Percentiles rank a stretch among this genome's conserved stretches.
Conservation (phyloP, 2,888 invertebrate species). For the Hoplodrina ambigua region DNA sequence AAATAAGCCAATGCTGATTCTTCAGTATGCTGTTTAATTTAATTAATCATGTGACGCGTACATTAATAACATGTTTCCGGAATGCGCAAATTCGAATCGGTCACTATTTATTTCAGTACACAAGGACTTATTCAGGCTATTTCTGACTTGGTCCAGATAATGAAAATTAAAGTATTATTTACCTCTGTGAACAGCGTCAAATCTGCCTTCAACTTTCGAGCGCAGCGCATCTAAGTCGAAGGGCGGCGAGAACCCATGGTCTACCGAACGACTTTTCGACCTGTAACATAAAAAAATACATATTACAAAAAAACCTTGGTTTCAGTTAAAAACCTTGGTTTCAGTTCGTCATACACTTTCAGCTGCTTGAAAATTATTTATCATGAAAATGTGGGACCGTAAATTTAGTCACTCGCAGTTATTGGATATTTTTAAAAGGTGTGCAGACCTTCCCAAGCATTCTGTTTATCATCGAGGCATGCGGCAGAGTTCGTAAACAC, state of each 20-base stretch:
- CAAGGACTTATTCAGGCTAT: slow-evolving; percentile 20
- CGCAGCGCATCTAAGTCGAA: slow-evolving; percentile 96
- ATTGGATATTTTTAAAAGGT: slow-evolving; percentile 5
- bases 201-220: slow-evolving; percentile 96
- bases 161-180: slow-evolving; percentile 32
- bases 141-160: slow-evolving; percentile 19
- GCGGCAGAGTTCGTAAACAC: slow-evolving; percentile 64
- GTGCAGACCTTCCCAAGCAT: slow-evolving; percentile 17
- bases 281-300: slow-evolving; percentile 88
- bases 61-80: slow-evolving; percentile 27
- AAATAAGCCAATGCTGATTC: slow-evolving; percentile 18
- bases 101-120: slow-evolving; percentile 20
- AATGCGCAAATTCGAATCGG: slow-evolving; percentile 12
- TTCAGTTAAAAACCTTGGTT: neutral
- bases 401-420: slow-evolving; percentile 1
- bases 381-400: neutral
- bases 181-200: slow-evolving; percentile 94
- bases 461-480: slow-evolving; percentile 30
- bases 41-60: slow-evolving; percentile 25
- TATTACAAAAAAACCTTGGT: slow-evolving; percentile 21
- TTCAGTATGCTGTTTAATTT: slow-evolving; percentile 1
- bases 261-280: slow-evolving; percentile 97
- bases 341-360: neutral
- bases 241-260: slow-evolving; percentile 96
- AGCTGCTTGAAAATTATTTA: slow-evolving; percentile 2